phyloP scores from a whole-genome alignment of 2,113 vertebrate genomes.

The Urocynchramus pylzowi region DNA sequence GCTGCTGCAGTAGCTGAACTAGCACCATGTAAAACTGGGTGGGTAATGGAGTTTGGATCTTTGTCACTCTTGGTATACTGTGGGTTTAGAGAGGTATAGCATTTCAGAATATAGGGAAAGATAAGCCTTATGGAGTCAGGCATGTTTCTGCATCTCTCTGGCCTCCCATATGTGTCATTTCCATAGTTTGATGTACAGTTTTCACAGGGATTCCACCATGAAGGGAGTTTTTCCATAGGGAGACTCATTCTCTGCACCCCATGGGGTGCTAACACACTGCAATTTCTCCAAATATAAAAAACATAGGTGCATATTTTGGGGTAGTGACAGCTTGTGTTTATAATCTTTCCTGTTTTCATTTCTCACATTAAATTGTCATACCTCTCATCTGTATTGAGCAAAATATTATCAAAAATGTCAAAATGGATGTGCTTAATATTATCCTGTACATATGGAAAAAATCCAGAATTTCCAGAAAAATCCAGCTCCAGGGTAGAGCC shows the following conservation, averaged over 20 bases:
- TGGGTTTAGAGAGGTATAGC: background rate
- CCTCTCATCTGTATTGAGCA: background rate
- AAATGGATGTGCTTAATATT: background rate
- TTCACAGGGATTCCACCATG: background rate
- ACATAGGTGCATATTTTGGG: background rate
- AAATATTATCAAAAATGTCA: background rate
- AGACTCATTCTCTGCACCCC: background rate
- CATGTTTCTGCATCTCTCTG: background rate
- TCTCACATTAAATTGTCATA: background rate
- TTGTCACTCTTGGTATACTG: background rate
- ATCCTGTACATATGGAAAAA: background rate
- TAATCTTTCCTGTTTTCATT: background rate
- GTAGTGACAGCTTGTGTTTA: background rate
- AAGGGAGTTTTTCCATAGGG: background rate
- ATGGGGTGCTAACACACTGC: background rate
- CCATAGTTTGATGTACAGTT: rapidly evolving
- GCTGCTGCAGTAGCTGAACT: background rate
- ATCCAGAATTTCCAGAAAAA: background rate
- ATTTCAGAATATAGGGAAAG: background rate
- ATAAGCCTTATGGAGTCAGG: background rate
- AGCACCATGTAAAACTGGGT: background rate
- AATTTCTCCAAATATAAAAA: background rate
- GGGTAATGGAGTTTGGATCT: background rate
- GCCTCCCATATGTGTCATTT: background rate
- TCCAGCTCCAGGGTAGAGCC: background rate